These are phyloP conservation scores for Lycodopsis pacificus DNA, from an alignment of 2,797 vertebrate species.

Conservation along the genomic window DNA sequence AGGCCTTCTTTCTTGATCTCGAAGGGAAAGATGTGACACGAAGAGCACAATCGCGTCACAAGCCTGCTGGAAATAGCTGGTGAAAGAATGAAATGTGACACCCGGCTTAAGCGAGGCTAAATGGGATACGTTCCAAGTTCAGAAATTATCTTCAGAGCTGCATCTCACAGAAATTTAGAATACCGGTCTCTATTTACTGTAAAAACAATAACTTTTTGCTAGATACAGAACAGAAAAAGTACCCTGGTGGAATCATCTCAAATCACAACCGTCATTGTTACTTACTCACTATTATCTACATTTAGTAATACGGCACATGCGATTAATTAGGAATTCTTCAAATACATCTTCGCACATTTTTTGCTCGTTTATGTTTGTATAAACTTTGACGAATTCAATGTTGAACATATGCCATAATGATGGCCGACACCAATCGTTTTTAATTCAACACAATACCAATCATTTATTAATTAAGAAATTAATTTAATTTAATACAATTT, in stretches of 20 bases:
- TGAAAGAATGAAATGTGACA: conserved; percentile 35
- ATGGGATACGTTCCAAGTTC: neutral
- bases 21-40: conserved; percentile 33
- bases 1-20: conserved; percentile 46
- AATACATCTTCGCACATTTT: neutral
- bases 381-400: neutral
- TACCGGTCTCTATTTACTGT: neutral
- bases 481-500: neutral
- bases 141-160: neutral
- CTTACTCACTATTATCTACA: neutral
- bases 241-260: neutral
- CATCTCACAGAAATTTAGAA: neutral
- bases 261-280: neutral
- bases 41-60: neutral
- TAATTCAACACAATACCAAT: neutral
- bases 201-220: neutral
- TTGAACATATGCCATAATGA: neutral
- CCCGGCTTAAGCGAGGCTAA: neutral
- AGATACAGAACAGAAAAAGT: neutral
- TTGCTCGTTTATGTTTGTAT: neutral
- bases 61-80: conserved; percentile 13
- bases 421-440: neutral
- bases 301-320: neutral
- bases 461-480: neutral
- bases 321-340: neutral